A percentile compares a stretch with the other conserved stretches of the same genome.
phyloP scores from a whole-genome alignment of 2,888 invertebrate genomes.

The Microdon myrmicae region DNA sequence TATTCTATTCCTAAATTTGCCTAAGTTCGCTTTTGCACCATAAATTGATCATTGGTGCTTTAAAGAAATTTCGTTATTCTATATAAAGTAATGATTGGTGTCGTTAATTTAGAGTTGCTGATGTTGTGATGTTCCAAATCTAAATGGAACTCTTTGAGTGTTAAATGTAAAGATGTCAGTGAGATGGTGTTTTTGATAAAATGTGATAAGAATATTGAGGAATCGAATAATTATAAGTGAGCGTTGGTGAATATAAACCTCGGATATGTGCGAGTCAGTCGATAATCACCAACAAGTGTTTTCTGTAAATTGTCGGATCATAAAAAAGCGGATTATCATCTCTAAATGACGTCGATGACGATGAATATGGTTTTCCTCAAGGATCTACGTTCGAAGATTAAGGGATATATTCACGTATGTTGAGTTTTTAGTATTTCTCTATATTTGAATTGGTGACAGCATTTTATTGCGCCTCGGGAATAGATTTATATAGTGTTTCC shows the following conservation, averaged over 20 bases:
- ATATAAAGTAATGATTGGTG: conserved; percentile 12
- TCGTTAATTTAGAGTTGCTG: too few species aligned
- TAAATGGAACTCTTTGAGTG: too few species aligned
- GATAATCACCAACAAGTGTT: conserved; percentile 15
- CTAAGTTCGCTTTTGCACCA: too few species aligned
- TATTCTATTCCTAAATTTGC: too few species aligned
- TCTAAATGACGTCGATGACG: conserved; percentile 62
- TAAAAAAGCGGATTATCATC: conserved; percentile 22
- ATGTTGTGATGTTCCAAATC: too few species aligned
- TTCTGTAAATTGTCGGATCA: conserved; percentile 12
- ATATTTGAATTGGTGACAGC: too few species aligned
- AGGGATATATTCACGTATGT: conserved; percentile 67
- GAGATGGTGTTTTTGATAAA: neutral
- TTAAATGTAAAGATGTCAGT: too few species aligned
- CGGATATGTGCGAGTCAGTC: conserved; percentile 31
- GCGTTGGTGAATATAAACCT: conserved; percentile 12
- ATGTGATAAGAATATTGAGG: neutral
- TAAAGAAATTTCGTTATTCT: conserved; percentile 1
- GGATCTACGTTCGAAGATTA: conserved; percentile 66
- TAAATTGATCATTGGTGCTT: conserved; percentile 1
- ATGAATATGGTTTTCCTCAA: conserved; percentile 67
- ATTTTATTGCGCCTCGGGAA: too few species aligned
- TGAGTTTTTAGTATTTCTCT: conserved; percentile 31
- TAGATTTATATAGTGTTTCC: too few species aligned
- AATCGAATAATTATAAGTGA: neutral